A percentile compares a stretch with the other conserved stretches of the same genome.
These are phyloP conservation scores for Agapostemon virescens DNA, from an alignment of 2,888 invertebrate species.

Conservation along the genomic window DNA sequence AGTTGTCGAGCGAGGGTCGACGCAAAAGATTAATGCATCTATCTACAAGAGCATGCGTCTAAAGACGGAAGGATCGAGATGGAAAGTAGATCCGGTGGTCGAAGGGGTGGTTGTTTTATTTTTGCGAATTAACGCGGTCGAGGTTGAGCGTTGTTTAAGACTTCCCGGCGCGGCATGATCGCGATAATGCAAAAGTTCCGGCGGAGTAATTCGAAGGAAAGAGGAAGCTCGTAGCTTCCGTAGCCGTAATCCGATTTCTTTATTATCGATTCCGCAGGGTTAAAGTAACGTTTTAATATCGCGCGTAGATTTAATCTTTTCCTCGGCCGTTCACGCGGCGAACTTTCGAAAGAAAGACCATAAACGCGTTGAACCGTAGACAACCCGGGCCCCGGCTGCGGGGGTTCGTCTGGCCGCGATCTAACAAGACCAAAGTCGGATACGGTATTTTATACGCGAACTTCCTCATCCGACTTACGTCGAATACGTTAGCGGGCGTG, in stretches of 20 bases:
- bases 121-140: neutral
- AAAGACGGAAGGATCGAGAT: no score
- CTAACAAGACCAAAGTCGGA: conserved; percentile 15
- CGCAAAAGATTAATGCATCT: no score
- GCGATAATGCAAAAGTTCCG: neutral
- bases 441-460: conserved; percentile 9
- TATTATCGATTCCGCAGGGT: neutral
- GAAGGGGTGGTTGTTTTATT: no score
- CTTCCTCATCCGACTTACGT: conserved; percentile 15
- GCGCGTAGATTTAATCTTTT: neutral
- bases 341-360: conserved; percentile 1
- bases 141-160: neutral
- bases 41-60: no score
- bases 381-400: neutral
- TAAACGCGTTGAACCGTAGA: conserved; percentile 12
- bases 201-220: neutral
- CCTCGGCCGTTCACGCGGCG: neutral
- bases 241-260: conserved; percentile 5
- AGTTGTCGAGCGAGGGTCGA: no score
- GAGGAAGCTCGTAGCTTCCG: neutral
- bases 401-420: conserved; percentile 8
- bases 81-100: no score
- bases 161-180: neutral
- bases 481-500: conserved; percentile 15
- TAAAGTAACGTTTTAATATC: neutral